These are phyloP conservation scores for Thripadectes ignobilis DNA, from an alignment of 2,797 vertebrate genomes.

Conservation along the genomic window DNA sequence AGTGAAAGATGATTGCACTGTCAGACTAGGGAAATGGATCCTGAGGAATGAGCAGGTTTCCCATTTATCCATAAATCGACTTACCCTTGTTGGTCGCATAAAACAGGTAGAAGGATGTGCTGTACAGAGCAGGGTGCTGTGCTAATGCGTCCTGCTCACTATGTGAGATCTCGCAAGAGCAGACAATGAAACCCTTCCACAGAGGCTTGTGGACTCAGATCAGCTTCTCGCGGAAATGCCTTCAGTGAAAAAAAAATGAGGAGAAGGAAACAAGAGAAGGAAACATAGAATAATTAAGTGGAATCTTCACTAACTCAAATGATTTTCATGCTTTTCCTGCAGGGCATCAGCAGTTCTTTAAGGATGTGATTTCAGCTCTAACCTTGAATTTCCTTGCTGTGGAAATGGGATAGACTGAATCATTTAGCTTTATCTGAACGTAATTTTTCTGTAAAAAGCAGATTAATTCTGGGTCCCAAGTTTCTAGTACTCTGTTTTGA, in stretches of 20 bases:
- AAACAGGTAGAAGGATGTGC: background rate
- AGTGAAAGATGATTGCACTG: slow-evolving; percentile 1
- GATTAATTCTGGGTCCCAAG: slow-evolving; percentile 41
- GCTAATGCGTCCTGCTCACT: background rate
- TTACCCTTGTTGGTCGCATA: background rate
- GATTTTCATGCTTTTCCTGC: slow-evolving; percentile 28
- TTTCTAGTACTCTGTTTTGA: slow-evolving; percentile 58
- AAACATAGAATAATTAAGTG: slow-evolving; percentile 34
- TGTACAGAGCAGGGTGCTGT: background rate
- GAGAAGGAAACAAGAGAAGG: background rate
- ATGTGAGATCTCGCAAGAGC: background rate
- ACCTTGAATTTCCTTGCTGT: slow-evolving; percentile 48
- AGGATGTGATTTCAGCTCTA: slow-evolving; percentile 21
- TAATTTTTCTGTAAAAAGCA: slow-evolving; percentile 51
- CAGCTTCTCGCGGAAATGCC: background rate
- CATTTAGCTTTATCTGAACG: slow-evolving; percentile 42
- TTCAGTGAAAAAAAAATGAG: background rate
- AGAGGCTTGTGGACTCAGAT: background rate
- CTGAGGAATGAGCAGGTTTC: background rate
- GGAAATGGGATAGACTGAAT: background rate
- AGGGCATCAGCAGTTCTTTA: slow-evolving; percentile 30
- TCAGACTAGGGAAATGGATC: slow-evolving; percentile 15
- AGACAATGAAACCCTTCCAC: background rate
- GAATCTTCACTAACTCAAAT: slow-evolving; percentile 3
- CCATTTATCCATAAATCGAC: background rate